Base-by-base conservation (phyloP, 2,113 vertebrate genomes). In the Anhinga anhinga region DNA sequence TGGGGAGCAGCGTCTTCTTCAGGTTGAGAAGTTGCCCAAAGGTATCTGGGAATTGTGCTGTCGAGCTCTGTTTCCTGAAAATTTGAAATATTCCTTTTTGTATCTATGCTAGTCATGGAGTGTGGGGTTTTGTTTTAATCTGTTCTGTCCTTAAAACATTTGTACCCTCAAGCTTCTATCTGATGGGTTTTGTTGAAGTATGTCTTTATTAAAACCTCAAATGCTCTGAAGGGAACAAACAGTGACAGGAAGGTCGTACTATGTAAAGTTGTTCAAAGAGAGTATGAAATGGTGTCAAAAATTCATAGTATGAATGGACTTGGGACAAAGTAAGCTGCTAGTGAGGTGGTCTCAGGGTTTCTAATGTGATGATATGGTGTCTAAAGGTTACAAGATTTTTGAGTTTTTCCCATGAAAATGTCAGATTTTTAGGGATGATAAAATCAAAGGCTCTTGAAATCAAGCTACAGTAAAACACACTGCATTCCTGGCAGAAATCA, bases 141-240 rank as follows among this genome's bases (percentile, higher is more conserved):
- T 81, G 11, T n/a, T 88, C 59, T 88, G 58, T 92, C 62, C 55
- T 94, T 80, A 93, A 82, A 87, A 50, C 26, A 40, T 74, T 89
- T 71, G 22, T 59, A 71, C 88, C 92, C 95, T 88, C 50, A 74
- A 88, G 90, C 85, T 83, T 88, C 55, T 88, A 23, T 92, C 20
- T 52, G 73, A 81, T 88, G 45, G 29, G 21, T 93, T 93, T 91
- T 86, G 82, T 83, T 88, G 82, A 82, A 93, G 26, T 70, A 63
- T 40, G 34, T 70, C 63, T 73, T 94, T 77, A 86, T 70, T 86
- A 80, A 88, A 95, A 81, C 72, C 23, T 71, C 55, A 92, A 92
- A 88, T 50, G 21, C 26, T 94, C 44, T 97, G 76, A 92, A 96
- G 82, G 86, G 69, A 94, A 95, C 76, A 70, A 94, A 66, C n/a